Evolutionary conservation across 2,797 vertebrate species (phyloP).

Genomic region (Pipistrellus pipistrellus): DNA sequence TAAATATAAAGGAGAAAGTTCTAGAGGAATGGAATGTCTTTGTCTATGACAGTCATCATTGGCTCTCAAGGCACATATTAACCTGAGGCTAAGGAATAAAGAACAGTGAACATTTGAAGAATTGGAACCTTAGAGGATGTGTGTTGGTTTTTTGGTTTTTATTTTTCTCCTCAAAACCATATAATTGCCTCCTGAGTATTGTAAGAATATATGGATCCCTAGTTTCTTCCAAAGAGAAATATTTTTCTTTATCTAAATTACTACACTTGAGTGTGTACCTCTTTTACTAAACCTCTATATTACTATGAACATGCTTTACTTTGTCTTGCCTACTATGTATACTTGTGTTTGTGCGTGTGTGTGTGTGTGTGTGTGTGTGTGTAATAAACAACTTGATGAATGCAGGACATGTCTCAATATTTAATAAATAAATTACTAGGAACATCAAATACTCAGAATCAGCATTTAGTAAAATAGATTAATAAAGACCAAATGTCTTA

Average conservation of each 20-base stretch:
- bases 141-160: not conserved
- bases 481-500: conserved; percentile 14
- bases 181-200: not conserved
- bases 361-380: not conserved
- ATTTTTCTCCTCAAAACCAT: not conserved
- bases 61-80: not conserved
- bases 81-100: not conserved
- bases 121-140: not conserved
- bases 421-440: not conserved
- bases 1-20: no score
- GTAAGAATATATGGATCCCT: not conserved
- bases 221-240: not conserved
- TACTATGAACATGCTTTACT: not conserved
- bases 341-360: not conserved
- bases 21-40: not conserved
- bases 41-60: not conserved
- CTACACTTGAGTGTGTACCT: not conserved
- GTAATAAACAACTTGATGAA: not conserved
- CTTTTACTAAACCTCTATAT: not conserved
- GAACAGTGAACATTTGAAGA: not conserved
- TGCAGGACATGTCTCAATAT: not conserved
- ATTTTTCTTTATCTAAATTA: not conserved
- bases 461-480: not conserved
- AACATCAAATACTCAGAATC: not conserved
- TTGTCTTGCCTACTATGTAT: not conserved